A percentile compares a stretch with the other conserved stretches of the same genome.
phyloP scores from a whole-genome alignment of 2,113 vertebrate species.

The Anhinga anhinga region DNA sequence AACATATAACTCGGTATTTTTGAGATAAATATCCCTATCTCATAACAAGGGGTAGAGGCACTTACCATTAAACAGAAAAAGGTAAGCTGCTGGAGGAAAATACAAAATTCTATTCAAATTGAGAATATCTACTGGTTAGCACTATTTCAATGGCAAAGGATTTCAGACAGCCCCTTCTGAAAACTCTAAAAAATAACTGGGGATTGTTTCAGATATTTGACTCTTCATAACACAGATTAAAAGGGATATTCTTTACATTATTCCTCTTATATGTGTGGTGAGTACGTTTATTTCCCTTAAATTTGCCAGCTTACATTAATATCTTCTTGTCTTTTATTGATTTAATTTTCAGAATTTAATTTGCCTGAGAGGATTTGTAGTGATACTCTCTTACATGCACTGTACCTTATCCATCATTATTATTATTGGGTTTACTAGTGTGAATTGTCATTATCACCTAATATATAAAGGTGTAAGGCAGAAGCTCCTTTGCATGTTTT shows the following conservation, averaged over 20 bases:
- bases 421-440: background rate
- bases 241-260: background rate
- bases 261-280: background rate
- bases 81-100: background rate
- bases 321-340: background rate
- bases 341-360: slow-evolving; percentile 17
- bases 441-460: background rate
- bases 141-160: background rate
- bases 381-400: background rate
- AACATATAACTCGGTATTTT: background rate
- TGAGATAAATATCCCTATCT: background rate
- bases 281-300: background rate
- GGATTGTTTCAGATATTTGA: background rate
- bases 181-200: background rate
- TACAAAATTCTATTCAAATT: background rate
- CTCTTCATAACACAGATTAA: background rate
- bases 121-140: background rate
- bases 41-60: background rate
- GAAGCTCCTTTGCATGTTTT: background rate
- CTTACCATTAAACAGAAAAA: background rate
- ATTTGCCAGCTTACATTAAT: background rate
- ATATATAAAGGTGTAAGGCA: background rate
- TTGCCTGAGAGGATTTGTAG: background rate
- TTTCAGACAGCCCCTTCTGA: background rate
- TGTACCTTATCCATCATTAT: background rate